A percentile compares a stretch with the other conserved stretches of the same genome.
Evolutionary conservation across 2,797 vertebrate species (phyloP).

Genomic region (Coccyzus lansbergi): DNA sequence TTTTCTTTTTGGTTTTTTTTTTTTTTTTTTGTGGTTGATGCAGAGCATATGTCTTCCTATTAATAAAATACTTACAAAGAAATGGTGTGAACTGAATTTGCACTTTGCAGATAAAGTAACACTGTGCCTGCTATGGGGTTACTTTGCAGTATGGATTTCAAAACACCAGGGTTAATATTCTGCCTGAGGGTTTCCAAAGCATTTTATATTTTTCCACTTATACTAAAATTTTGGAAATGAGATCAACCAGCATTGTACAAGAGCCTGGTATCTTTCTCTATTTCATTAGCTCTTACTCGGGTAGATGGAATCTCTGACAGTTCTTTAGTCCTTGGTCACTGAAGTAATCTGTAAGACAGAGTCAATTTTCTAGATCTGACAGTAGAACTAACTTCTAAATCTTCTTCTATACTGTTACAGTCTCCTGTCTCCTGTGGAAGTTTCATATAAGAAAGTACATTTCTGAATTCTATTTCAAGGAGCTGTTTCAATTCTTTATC

Average conservation of each 20-base stretch:
- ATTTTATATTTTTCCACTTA: background rate
- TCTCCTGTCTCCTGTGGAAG: conserved; percentile 59
- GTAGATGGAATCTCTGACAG: conserved; percentile 28
- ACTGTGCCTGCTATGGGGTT: background rate
- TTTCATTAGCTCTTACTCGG: background rate
- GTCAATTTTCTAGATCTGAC: conserved; percentile 76
- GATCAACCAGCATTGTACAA: background rate
- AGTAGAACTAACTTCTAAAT: conserved; percentile 75
- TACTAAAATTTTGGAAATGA: background rate
- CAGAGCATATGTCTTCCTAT: background rate
- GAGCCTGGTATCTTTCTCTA: background rate
- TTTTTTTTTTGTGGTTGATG: background rate
- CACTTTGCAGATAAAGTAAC: background rate
- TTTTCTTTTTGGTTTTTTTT: too few species aligned
- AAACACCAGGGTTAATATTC: background rate
- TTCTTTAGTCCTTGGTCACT: conserved; percentile 73
- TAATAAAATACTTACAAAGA: background rate
- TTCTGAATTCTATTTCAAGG: background rate
- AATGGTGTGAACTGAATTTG: background rate
- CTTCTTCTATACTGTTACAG: conserved; percentile 64
- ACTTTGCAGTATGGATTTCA: background rate
- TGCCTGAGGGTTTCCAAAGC: background rate
- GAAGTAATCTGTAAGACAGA: conserved; percentile 73
- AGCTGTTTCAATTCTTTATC: background rate
- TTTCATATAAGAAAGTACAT: conserved; percentile 64